Evolutionary conservation across 2,113 vertebrate genomes (phyloP).

Genomic region (Tricholaema leucomelas): DNA sequence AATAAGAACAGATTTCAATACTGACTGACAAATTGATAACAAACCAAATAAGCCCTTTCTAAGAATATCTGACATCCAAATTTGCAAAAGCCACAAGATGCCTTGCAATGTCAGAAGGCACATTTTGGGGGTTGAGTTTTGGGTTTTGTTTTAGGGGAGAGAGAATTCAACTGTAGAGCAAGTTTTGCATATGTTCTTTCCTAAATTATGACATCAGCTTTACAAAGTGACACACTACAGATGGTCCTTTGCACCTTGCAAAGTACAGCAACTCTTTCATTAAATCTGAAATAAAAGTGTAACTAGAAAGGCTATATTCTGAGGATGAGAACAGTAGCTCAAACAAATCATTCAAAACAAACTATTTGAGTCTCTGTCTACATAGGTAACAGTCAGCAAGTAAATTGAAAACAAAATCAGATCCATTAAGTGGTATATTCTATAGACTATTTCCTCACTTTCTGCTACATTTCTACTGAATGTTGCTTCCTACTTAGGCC

Average conservation of each 20-base stretch:
- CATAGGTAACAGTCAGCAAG: neutral
- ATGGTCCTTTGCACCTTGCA: neutral
- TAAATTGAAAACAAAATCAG: neutral
- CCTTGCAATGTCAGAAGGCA: neutral
- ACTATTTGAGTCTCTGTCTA: neutral
- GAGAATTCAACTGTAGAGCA: neutral
- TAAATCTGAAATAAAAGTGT: neutral
- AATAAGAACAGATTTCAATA: neutral
- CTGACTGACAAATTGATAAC: neutral
- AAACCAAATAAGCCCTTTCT: neutral
- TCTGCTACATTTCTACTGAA: neutral
- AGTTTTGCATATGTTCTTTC: neutral
- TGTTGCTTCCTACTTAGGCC: neutral
- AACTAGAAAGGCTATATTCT: neutral
- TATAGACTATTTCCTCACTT: neutral
- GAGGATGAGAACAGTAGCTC: neutral
- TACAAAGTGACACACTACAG: neutral
- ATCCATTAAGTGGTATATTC: neutral
- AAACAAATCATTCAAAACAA: neutral
- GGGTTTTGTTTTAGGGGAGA: neutral
- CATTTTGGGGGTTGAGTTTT: neutral
- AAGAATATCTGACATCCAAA: neutral
- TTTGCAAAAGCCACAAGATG: neutral
- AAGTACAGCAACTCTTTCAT: neutral
- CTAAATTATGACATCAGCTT: neutral